Base-by-base conservation (phyloP, 2,797 vertebrate genomes). In the Astyanax mexicanus region DNA sequence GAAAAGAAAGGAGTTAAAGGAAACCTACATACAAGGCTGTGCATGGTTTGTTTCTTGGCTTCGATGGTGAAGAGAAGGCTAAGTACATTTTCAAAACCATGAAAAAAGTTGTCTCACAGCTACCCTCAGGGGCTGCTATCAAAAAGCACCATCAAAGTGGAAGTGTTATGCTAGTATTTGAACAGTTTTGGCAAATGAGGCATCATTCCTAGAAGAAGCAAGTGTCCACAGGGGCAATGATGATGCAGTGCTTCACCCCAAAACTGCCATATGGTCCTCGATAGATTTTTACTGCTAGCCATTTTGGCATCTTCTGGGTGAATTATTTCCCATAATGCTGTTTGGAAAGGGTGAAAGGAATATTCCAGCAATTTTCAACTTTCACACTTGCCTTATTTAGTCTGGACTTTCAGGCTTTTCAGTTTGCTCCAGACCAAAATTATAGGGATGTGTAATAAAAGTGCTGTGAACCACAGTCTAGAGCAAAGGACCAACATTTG, bases 11-110 rank as follows among this genome's bases (percentile, higher is more conserved):
- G 1, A 1, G n/a, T 58, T 58, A n/a, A n/a, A n/a, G n/a, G n/a
- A n/a, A n/a, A n/a, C n/a, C n/a, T n/a, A n/a, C n/a, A n/a, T n/a
- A n/a, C 55, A 58, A 58, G 55, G 55, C 55, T 58, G 35, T 35
- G 13, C 55, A 58, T n/a, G 55, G 55, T 35, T 32, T 17, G n/a
- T 58, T 58, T 58, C 27, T 58, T 58, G 55, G 55, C 55, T 35
- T 58, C 12, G n/a, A 7, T 58, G 29, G 55, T 58, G 27, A 58
- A n/a, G 25, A 58, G 55, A 58, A 58, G 15, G 55, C 55, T n/a
- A 15, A 7, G 54, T 32, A n/a, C n/a, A 8, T 57, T 52, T 54
- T 27, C 6, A 4, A 55, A 15, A 55, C 13, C 12, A 29, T 29
- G 15, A 15, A 11, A 29, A 6, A 15, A 13, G 49, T n/a, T n/a